phyloP scores from a whole-genome alignment of 2,797 vertebrate genomes.

The Myripristis jacobus region DNA sequence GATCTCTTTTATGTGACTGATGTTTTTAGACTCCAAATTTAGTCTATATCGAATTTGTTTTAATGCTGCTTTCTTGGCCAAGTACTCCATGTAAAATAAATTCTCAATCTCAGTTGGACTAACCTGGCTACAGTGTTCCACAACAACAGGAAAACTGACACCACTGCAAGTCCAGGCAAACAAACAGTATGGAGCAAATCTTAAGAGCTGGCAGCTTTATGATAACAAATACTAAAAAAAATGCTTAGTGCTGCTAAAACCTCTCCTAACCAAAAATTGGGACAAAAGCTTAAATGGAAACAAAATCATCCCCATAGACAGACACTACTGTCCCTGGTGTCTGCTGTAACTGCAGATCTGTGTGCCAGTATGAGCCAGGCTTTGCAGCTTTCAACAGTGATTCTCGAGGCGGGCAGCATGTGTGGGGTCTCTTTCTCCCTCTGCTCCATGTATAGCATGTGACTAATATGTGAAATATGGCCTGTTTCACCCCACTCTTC shows the following conservation, averaged over 20 bases:
- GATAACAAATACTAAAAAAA: slow-evolving; percentile 33
- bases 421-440: slow-evolving; percentile 27
- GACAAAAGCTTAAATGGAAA: slow-evolving; percentile 16
- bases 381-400: slow-evolving; percentile 25
- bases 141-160: slow-evolving; percentile 33
- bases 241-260: neutral
- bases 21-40: too few relatives aligned
- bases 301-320: slow-evolving; percentile 25
- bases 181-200: slow-evolving; percentile 28
- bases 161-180: slow-evolving; percentile 17
- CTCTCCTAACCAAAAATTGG: slow-evolving; percentile 14
- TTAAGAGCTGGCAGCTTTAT: slow-evolving; percentile 27
- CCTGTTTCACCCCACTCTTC: slow-evolving; percentile 64
- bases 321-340: slow-evolving; percentile 23
- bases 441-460: slow-evolving; percentile 60
- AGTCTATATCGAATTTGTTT: too few relatives aligned
- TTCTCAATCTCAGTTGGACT: neutral
- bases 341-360: slow-evolving; percentile 29
- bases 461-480: slow-evolving; percentile 71
- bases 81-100: neutral
- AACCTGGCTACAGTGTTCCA: neutral
- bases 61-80: neutral
- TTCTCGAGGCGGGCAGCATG: slow-evolving; percentile 29
- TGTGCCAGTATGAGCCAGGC: slow-evolving; percentile 18
- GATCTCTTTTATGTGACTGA: neutral